Conservation (phyloP, 1,140 invertebrate genomes). For the Drosophila rhopaloa region DNA sequence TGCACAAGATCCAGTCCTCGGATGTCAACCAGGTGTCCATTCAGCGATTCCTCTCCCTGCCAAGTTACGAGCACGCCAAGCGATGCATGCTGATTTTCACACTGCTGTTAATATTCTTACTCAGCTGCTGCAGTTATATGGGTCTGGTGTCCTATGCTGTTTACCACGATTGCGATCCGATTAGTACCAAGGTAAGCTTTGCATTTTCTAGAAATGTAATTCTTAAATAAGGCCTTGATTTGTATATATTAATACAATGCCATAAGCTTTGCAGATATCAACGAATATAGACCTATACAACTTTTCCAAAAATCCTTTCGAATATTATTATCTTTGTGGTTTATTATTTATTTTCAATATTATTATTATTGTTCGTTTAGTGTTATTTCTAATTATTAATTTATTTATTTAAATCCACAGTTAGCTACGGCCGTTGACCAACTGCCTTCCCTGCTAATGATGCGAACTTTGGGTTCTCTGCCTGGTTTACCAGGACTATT, state of each 20-base stretch:
- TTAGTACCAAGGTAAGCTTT: constrained; percentile 85
- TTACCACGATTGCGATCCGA: constrained; percentile 91
- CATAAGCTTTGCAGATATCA: too few species aligned
- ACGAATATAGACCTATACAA: too few species aligned
- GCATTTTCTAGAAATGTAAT: constrained; percentile 44
- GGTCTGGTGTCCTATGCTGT: constrained; percentile 92
- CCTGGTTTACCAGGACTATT: constrained; percentile 93
- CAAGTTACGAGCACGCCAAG: constrained; percentile 67
- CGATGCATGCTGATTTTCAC: constrained; percentile 87
- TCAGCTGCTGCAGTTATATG: constrained; percentile 89
- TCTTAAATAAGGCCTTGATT: too few species aligned
- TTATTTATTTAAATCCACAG: constrained; percentile 14
- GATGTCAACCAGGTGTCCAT: constrained; percentile 94
- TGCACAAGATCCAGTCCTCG: constrained; percentile 94
- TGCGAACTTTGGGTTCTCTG: constrained; percentile 90
- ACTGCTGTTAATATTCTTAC: constrained; percentile 86
- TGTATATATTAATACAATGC: too few species aligned
- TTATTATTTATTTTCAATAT: too few species aligned
- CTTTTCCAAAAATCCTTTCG: too few species aligned
- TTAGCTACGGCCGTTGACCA: constrained; percentile 90
- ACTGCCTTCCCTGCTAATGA: constrained; percentile 90
- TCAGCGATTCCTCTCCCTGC: constrained; percentile 89
- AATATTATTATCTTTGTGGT: too few species aligned
- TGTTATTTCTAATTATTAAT: neutral
- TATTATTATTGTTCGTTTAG: too few species aligned